Evolutionary conservation across 2,888 invertebrate species (phyloP), one percentile per base, ranked within the genome.

Genomic region (Cistogaster globosa): DNA sequence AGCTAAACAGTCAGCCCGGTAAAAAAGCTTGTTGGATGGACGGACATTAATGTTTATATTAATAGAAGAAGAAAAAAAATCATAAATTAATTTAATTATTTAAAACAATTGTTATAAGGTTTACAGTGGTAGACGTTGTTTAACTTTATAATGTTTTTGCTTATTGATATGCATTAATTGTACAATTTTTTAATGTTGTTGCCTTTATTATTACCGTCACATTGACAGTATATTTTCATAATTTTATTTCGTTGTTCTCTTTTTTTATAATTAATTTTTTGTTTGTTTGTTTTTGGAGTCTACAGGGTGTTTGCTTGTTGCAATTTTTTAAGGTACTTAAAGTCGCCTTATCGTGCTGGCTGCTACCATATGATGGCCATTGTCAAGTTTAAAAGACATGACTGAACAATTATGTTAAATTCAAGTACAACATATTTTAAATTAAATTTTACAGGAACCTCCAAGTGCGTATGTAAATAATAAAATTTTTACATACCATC

Each of bases 121-220:
- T 38, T 63, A 14, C 14, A 48, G 20, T 22, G 22, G 51, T 20
- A 45, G 36, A 14, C 20, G 51, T 16, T 65, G 3, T 58, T 12
- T 58, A 22, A 60, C 48, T 68, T 7, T 38, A 55, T 16, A 63
- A n/a, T 16, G n/a, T 65, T n/a, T 48, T n/a, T 77, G 38, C 60
- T 79, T 58, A 67, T 80, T 80, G 38, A 58, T 80, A 80, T 74
- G 74, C 74, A 80, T 60, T 53, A 60, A 53, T 60, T 68, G 80
- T 80, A 60, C 42, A 20, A 74, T 57, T 57, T 71, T 45, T 42
- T 51, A 53, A 20, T 68, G n/a, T 42, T 36, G 36, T 16, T 63
- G 14, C 26, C 18, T 16, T 57, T 63, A 63, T 63, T 32, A 22
- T 51, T 71, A 51, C 16, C 26, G 22, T 51, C 79, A 63, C 14